A percentile compares a stretch with the other conserved stretches of the same genome.
phyloP scores from a whole-genome alignment of 2,888 invertebrate species.

The Acrobeloides nanus region DNA sequence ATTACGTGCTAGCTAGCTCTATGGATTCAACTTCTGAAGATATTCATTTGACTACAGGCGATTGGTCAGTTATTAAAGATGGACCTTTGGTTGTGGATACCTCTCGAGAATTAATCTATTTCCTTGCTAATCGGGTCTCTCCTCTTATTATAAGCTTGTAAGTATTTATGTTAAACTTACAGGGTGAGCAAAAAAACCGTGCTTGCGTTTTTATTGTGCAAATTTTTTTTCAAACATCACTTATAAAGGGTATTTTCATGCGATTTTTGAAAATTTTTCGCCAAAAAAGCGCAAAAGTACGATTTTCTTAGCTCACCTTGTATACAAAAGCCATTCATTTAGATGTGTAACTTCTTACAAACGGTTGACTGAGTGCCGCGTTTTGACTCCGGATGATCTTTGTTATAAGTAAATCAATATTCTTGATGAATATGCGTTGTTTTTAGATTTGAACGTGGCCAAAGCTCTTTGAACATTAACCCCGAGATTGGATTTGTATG shows the following conservation, averaged over 20 bases:
- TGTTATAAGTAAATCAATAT: conserved; percentile 22
- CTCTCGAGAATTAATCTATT: conserved; percentile 35
- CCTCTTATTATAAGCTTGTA: conserved; percentile 37
- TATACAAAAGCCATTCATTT: background rate
- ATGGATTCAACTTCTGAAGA: conserved; percentile 3
- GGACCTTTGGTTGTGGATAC: conserved; percentile 33
- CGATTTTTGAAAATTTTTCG: too few relatives aligned
- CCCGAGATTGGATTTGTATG: conserved; percentile 40
- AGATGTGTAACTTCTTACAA: conserved; percentile 25
- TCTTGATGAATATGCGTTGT: background rate
- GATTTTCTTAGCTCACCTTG: too few relatives aligned
- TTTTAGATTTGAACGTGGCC: conserved; percentile 27
- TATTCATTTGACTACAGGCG: conserved; percentile 18
- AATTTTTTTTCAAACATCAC: too few relatives aligned
- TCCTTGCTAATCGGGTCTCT: conserved; percentile 32
- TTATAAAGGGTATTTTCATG: too few relatives aligned
- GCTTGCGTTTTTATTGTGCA: conserved; percentile 4
- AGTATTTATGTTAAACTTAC: too few relatives aligned
- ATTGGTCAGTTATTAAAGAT: conserved; percentile 38
- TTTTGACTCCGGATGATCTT: conserved; percentile 20
- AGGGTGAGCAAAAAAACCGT: too few relatives aligned
- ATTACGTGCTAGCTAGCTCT: background rate
- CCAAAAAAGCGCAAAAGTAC: too few relatives aligned
- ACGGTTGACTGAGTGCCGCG: conserved; percentile 5
- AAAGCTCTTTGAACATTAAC: conserved; percentile 24